A percentile compares a stretch with the other conserved stretches of the same genome.
phyloP scores from a whole-genome alignment of 2,113 vertebrate species.

The Emydocephalus ijimae region DNA sequence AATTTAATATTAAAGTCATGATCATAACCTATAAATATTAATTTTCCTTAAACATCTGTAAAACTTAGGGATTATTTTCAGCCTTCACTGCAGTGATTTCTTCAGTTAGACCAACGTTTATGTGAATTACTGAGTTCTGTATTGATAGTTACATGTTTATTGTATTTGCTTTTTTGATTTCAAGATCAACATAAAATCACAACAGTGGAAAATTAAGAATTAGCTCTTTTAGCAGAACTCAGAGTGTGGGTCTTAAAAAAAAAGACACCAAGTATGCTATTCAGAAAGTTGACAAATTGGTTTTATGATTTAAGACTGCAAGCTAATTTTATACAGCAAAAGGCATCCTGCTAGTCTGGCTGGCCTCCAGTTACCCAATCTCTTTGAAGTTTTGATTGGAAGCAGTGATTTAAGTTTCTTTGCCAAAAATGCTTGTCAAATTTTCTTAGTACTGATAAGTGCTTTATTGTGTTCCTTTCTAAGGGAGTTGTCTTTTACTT shows the following conservation, averaged over 20 bases:
- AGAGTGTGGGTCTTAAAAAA: neutral
- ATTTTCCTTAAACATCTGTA: neutral
- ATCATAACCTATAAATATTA: neutral
- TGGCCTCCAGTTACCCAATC: neutral
- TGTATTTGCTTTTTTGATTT: neutral
- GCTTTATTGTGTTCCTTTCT: neutral
- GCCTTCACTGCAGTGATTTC: neutral
- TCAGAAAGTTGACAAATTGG: neutral
- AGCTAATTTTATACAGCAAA: neutral
- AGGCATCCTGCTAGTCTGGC: neutral
- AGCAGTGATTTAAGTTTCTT: conserved; percentile 2
- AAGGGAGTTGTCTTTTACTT: neutral
- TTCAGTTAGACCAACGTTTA: neutral
- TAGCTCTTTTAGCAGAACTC: conserved; percentile 1
- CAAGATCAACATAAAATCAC: neutral
- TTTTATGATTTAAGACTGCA: neutral
- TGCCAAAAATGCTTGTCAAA: conserved; percentile 2
- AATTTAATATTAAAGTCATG: neutral
- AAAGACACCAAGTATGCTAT: neutral
- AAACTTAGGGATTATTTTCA: neutral
- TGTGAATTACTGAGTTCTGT: neutral
- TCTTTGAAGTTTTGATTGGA: neutral
- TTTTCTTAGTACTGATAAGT: neutral
- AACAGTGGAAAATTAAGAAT: neutral
- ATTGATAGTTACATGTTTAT: neutral